Base-by-base conservation (phyloP, 1,140 invertebrate species). In the Tenebrio molitor region DNA sequence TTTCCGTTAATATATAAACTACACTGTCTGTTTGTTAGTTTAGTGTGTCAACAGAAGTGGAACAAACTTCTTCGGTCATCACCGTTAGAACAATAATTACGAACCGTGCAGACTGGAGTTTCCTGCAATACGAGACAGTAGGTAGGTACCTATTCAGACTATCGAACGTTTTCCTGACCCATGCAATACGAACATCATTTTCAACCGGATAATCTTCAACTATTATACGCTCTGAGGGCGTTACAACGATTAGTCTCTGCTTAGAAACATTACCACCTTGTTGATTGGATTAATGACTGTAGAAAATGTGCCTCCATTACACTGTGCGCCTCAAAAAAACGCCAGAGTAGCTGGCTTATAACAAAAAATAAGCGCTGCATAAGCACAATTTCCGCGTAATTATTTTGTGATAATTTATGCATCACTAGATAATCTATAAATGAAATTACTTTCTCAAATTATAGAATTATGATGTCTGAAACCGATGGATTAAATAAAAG, bases 1-100 rank as follows among this genome's bases (percentile, higher is more conserved):
- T 25, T 58, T 58, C 23, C 50, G 50, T 12, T 29, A 12, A 39
- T n/a, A 39, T 39, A 29, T 58, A 29, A 58, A 58, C 29, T 15
- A 14, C 15, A 58, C 3, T 39, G 23, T 5, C 10, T 4, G 25
- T 29, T 8, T 3, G 25, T 33, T 29, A 14, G 8, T 29, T 58
- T 58, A 58, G 50, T 58, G 50, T 58, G 50, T 58, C 50, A 58
- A 58, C 29, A 58, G 44, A 58, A 58, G 50, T 58, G 23, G 50
- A 34, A 58, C 50, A 58, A 29, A 46, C 42, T 46, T 2, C 7
- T 39, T 39, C 42, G 16, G 42, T 17, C 12, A 46, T 25, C 50
- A 58, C 50, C 50, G 50, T 58, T 58, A 58, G 21, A 58, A 58
- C 50, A 58, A 58, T 58, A 58, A 58, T 58, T 58, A 29, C 50